A percentile compares a stretch with the other conserved stretches of the same genome.
Conservation (phyloP, 64 coral and sea anemone genomes). For the Acropora tenuis region DNA sequence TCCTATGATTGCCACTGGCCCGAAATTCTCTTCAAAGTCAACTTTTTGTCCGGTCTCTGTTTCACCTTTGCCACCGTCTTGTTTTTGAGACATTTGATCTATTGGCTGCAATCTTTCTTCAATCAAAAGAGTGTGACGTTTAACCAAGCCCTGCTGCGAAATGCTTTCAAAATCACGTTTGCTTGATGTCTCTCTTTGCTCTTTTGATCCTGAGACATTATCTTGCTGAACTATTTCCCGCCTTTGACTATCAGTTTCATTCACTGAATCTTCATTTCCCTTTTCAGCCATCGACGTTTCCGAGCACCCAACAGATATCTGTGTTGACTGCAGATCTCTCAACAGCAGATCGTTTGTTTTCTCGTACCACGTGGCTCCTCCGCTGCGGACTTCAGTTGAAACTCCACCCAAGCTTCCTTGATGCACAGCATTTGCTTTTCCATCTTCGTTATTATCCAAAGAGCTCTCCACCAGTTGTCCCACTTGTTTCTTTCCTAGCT, state of each 20-base stretch:
- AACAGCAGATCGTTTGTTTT: no score
- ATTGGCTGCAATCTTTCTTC: constrained; percentile 17
- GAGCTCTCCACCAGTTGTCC: not conserved
- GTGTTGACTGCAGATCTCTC: not conserved
- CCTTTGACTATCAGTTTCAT: not conserved
- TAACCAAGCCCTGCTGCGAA: constrained; percentile 26
- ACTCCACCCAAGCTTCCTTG: not conserved
- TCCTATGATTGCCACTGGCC: not conserved
- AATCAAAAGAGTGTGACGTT: constrained; percentile 35
- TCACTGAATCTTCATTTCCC: not conserved
- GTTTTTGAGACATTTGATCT: not conserved
- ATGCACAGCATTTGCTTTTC: no score
- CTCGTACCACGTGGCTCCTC: no score
- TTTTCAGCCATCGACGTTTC: not conserved
- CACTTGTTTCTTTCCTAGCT: not conserved
- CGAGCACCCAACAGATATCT: not conserved
- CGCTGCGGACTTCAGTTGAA: not conserved
- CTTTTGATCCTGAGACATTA: not conserved
- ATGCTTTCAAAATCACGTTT: not conserved
- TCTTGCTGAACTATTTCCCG: not conserved
- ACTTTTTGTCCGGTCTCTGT: not conserved
- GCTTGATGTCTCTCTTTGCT: not conserved
- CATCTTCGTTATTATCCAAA: not conserved
- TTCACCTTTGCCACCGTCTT: not conserved
- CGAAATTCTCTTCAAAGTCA: not conserved